Evolutionary conservation across 2,113 vertebrate genomes (phyloP), one percentile per base, ranked within the genome.

Genomic region (Malurus alboscapulatus): DNA sequence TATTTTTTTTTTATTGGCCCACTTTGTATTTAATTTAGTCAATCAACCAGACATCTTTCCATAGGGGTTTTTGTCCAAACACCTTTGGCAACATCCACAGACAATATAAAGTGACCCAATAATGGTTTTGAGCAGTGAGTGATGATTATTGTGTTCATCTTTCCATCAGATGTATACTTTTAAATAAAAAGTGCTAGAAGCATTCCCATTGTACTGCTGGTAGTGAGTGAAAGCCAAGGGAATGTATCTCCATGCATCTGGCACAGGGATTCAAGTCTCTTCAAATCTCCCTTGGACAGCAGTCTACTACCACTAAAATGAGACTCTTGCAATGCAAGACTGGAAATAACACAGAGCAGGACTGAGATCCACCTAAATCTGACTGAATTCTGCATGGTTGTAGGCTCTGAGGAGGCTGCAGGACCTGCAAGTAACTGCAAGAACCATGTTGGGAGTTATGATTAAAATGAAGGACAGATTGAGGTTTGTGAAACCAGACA

Each of bases 91-190:
- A 61, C 40, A 91, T 47, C 26, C 62, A 69, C 66, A 88, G 78
- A 24, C 66, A 54, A 50, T 54, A 38, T 45, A 32, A 83, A 81
- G 51, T 19, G 75, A 69, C 68, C 17, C 47, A 72, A 6, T 32
- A 44, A 53, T 57, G 27, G 17, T 59, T 94, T 87, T 86, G 55
- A 94, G 88, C 30, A 76, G 25, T 69, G 62, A 90, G 84, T 55
- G 79, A 63, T 45, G 53, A 61, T 42, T 26, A 45, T 29, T 76
- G 38, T 61, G 66, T 68, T 92, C 36, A 77, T 90, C 81, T 63
- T 95, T 93, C 93, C 48, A 91, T 68, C 79, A 92, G 88, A 93
- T 48, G 26, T 36, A 77, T 38, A 38, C 76, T 87, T 77, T 92
- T 54, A 96, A 95, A 40, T 16, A 58, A 88, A 66, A 90, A 91